These are phyloP conservation scores for Atlantisia rogersi DNA, from an alignment of 2,113 vertebrate genomes.

Conservation along the genomic window DNA sequence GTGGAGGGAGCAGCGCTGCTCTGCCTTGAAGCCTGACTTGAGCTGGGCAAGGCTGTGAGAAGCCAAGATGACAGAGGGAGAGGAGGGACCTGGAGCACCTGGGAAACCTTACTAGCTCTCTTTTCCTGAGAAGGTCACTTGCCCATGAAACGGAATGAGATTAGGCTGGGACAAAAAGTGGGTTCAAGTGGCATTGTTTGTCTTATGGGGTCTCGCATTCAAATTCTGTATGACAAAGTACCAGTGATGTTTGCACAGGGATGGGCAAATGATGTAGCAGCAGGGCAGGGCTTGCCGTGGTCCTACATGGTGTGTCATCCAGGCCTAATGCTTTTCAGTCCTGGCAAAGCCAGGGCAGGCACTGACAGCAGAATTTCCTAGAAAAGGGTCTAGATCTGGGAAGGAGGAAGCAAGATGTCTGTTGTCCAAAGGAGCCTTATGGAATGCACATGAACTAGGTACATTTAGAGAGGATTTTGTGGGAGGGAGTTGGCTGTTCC, in stretches of 20 bases:
- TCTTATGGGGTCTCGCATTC: neutral
- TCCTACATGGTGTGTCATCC: neutral
- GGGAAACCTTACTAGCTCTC: neutral
- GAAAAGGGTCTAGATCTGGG: neutral
- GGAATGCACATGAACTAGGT: neutral
- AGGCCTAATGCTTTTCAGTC: neutral
- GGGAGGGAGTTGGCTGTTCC: neutral
- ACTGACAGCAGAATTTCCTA: neutral
- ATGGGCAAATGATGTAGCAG: neutral
- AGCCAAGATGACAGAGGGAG: neutral
- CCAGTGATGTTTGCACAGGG: neutral
- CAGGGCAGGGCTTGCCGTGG: neutral
- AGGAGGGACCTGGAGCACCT: neutral
- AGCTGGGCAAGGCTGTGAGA: neutral
- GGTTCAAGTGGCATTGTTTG: neutral
- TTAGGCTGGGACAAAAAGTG: neutral
- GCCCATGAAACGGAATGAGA: neutral
- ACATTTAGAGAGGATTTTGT: neutral
- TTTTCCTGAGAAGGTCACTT: neutral
- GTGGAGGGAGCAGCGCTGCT: accelerated
- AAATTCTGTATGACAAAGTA: neutral
- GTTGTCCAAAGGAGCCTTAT: neutral
- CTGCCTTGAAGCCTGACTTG: accelerated
- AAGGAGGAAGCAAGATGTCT: accelerated
- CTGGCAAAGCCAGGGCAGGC: neutral